Conservation (phyloP, 1,140 invertebrate genomes). For the Rhagoletis pomonella region DNA sequence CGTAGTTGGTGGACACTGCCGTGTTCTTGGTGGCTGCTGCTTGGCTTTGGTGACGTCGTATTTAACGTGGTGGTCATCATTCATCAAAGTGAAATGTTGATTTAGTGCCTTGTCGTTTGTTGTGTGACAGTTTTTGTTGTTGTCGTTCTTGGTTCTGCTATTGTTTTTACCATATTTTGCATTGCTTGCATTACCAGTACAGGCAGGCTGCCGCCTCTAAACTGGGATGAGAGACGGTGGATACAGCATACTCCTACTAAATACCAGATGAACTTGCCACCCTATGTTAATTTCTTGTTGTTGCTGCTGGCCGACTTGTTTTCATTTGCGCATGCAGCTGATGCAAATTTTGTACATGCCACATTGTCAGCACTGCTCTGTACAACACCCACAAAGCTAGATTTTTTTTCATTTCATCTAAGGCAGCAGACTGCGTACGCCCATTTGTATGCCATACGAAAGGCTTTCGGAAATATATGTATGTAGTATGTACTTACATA, state of each 20-base stretch:
- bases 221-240: background rate
- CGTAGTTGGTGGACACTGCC: background rate
- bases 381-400: background rate
- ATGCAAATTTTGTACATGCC: slow-evolving; percentile 47
- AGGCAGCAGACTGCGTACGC: background rate
- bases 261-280: background rate
- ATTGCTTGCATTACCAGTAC: background rate
- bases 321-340: slow-evolving; percentile 29
- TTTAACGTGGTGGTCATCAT: slow-evolving; percentile 54
- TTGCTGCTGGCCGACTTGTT: background rate
- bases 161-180: slow-evolving; percentile 20
- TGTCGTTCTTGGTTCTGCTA: background rate
- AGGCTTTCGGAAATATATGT: too few species aligned
- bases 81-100: slow-evolving; percentile 56
- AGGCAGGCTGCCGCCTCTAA: background rate
- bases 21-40: background rate
- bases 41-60: slow-evolving; percentile 11
- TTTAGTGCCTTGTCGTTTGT: slow-evolving; percentile 51
- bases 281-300: background rate
- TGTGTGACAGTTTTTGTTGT: slow-evolving; percentile 39
- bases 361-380: background rate
- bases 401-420: background rate
- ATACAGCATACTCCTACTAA: background rate
- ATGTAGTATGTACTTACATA: background rate
- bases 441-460: background rate